Percentiles rank a stretch among this genome's conserved stretches.
Evolutionary conservation across 1,140 invertebrate genomes (phyloP).

Genomic region (Drosophila funebris): DNA sequence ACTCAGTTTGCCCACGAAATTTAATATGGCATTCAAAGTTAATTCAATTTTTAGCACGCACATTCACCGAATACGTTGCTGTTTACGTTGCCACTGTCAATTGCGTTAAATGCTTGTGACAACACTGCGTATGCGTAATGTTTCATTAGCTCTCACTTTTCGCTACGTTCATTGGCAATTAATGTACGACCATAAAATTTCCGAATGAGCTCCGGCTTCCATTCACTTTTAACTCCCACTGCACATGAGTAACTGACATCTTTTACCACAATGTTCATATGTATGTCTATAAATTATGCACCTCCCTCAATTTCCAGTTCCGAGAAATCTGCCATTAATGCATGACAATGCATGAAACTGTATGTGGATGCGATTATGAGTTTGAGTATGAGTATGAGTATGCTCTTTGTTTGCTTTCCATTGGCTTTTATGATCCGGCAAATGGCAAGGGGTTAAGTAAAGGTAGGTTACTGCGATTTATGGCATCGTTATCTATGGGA

Average conservation of each 20-base stretch:
- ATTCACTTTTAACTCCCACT: slow-evolving; percentile 1
- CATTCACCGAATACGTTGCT: slow-evolving; percentile 2
- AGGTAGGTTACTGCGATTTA: neutral
- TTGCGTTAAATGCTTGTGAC: slow-evolving; percentile 50
- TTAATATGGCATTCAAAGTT: slow-evolving; percentile 11
- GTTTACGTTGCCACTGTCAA: no score
- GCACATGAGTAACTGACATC: neutral
- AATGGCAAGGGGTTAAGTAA: slow-evolving; percentile 2
- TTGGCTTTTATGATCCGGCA: slow-evolving; percentile 2
- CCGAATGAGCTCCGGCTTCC: slow-evolving; percentile 10
- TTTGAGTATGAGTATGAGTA: neutral
- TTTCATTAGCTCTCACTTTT: slow-evolving; percentile 45
- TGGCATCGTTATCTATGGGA: neutral
- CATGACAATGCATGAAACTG: slow-evolving; percentile 41
- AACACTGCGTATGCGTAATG: slow-evolving; percentile 46
- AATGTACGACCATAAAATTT: slow-evolving; percentile 40
- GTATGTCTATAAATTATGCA: slow-evolving; percentile 49
- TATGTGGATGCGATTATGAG: neutral
- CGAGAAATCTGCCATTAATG: slow-evolving; percentile 35
- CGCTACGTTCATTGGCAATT: slow-evolving; percentile 44
- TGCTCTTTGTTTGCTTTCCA: slow-evolving; percentile 9
- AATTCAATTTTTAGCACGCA: slow-evolving; percentile 39
- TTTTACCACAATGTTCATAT: neutral
- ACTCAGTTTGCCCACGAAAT: neutral
- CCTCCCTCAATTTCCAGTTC: neutral